Evolutionary conservation across 2,797 vertebrate species (phyloP), one percentile per base, ranked within the genome.

Genomic region (Cossypha dichroa): DNA sequence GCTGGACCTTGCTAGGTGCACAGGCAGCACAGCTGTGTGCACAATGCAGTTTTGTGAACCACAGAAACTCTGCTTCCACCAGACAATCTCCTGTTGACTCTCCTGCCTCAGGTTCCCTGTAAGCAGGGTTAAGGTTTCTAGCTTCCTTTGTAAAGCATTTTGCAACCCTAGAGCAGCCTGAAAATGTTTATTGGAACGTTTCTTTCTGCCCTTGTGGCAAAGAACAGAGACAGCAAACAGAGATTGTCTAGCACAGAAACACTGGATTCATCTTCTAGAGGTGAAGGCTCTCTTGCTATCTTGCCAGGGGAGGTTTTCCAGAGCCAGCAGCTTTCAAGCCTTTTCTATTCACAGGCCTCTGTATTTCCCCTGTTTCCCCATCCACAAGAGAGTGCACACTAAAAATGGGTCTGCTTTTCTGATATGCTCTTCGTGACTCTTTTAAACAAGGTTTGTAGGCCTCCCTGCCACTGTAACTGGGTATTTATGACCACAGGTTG

Each of bases 341-440:
- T 52, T 68, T 92, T 72, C 38, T 68, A 10, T 45, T 78, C 34
- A 55, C 17, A 64, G 31, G 15, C 10, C 22, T 17, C 55, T 62
- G 11, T 59, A 29, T 62, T 84, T 74, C 11, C 28, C 25, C 13
- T 23, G 9, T 45, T 93, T 5, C 7, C 5, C 29, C 6, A 56
- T 17, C 19, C 7, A 2, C 16, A 51, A 73, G 20, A 15, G 19
- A 48, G 6, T 14, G 9, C 0, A 2, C 15, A 34, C 7, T 43
- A 18, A 34, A 78, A 92, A 26, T 33, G 38, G 46, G 31, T 9
- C 36, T 6, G 0, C 7, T 90, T 89, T 89, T 79, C 70, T 51
- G 8, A 51, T 58, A 21, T 62, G 40, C 12, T 18, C 11, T 43
- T 80, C 29, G 38, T 1, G 0, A 85, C 43, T 5, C 4, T 73